These are phyloP conservation scores for Danio choprae DNA, from an alignment of 2,797 vertebrate genomes.

Conservation along the genomic window DNA sequence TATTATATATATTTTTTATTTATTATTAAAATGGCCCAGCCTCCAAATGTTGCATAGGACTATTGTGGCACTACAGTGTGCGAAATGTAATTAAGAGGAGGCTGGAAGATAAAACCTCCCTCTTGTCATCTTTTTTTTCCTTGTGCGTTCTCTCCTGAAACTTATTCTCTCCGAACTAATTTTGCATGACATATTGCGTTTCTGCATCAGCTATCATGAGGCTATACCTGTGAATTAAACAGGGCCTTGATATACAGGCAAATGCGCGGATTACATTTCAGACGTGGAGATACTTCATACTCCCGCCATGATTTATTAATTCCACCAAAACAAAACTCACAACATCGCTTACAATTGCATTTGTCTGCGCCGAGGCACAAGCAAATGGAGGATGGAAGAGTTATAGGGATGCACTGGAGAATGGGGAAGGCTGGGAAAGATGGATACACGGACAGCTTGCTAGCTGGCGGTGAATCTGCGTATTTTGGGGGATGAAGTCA, in stretches of 20 bases:
- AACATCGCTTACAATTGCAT: constrained; percentile 70
- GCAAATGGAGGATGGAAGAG: constrained; percentile 57
- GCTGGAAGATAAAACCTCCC: constrained; percentile 74
- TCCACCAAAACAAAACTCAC: constrained; percentile 73
- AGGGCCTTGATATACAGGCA: constrained; percentile 75
- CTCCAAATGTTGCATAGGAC: constrained; percentile 86
- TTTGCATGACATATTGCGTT: constrained; percentile 86
- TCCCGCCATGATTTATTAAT: constrained; percentile 78
- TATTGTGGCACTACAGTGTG: constrained; percentile 83
- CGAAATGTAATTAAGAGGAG: constrained; percentile 85
- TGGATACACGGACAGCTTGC: constrained; percentile 58
- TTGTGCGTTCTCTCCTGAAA: constrained; percentile 71
- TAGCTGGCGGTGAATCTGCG: constrained; percentile 38
- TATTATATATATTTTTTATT: too few relatives aligned
- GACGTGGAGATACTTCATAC: constrained; percentile 75
- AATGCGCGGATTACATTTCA: constrained; percentile 77
- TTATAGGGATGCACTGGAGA: constrained; percentile 60
- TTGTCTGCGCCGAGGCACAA: constrained; percentile 56
- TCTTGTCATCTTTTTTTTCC: constrained; percentile 75
- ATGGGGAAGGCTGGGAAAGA: constrained; percentile 51
- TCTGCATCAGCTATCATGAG: constrained; percentile 83
- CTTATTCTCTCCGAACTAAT: constrained; percentile 85
- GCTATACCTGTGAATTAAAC: constrained; percentile 84
- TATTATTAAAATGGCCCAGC: constrained; percentile 85
- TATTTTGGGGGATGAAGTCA: constrained; percentile 39